Conservation (phyloP, 1,140 invertebrate species). For the Leguminivora glycinivorella region DNA sequence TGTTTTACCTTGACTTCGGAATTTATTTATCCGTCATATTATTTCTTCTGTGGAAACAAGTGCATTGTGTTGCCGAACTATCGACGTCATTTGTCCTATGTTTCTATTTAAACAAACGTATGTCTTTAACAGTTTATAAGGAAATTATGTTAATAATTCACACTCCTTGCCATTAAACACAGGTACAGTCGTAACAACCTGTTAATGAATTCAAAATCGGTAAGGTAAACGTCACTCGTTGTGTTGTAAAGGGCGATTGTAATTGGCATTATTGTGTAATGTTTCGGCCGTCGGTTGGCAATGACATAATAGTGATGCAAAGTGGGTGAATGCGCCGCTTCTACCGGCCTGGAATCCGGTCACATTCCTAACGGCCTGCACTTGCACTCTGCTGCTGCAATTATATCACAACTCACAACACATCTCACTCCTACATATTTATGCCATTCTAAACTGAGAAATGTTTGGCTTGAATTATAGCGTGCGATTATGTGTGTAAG, state of each 20-base stretch:
- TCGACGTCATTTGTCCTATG: background rate
- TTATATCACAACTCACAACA: background rate
- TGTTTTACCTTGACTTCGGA: conserved; percentile 20
- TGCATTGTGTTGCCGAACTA: background rate
- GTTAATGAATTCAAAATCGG: background rate
- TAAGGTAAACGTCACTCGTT: background rate
- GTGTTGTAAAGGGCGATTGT: background rate
- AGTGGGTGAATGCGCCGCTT: conserved; percentile 53
- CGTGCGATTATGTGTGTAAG: background rate
- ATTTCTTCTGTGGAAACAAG: conserved; percentile 21
- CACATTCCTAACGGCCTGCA: conserved; percentile 69
- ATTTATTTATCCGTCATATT: conserved; percentile 4
- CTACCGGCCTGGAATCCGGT: conserved; percentile 63
- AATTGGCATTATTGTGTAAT: conserved; percentile 45
- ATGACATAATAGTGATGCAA: conserved; percentile 66
- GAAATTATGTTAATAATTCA: background rate
- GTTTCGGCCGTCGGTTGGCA: conserved; percentile 56
- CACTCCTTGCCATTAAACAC: background rate
- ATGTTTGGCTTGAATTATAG: background rate
- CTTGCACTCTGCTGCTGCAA: conserved; percentile 58
- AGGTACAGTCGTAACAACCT: background rate
- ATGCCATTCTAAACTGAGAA: background rate
- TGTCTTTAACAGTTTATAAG: background rate
- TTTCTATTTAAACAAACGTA: background rate
- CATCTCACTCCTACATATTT: background rate